phyloP scores from a whole-genome alignment of 2,888 invertebrate species.

The Drosophila paramelanica region DNA sequence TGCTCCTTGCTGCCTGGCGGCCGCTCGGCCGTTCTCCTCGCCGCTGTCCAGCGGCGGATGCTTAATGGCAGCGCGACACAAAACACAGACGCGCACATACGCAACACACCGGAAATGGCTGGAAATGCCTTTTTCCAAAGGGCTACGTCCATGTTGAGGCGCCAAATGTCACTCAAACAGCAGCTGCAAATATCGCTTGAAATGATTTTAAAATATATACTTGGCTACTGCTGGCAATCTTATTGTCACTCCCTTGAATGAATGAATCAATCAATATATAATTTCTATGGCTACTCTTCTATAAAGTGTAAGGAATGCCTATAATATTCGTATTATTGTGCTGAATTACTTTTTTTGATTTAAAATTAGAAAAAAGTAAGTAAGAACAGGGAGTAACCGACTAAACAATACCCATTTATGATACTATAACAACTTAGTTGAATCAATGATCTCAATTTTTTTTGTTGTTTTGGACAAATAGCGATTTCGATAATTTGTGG shows the following conservation, averaged over 20 bases:
- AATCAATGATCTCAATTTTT: too few relatives aligned
- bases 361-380: too few relatives aligned
- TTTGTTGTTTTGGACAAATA: too few relatives aligned
- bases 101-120: slow-evolving; percentile 60
- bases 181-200: slow-evolving; percentile 16
- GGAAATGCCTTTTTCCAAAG: slow-evolving; percentile 58
- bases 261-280: neutral
- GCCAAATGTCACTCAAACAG: slow-evolving; percentile 38
- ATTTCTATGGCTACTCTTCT: neutral
- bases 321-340: too few relatives aligned
- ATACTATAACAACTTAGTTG: too few relatives aligned
- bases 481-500: too few relatives aligned
- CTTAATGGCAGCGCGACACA: slow-evolving; percentile 76
- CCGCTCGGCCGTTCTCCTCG: neutral
- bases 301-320: too few relatives aligned
- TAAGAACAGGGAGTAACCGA: too few relatives aligned
- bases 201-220: neutral
- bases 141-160: slow-evolving; percentile 17
- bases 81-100: slow-evolving; percentile 43
- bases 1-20: slow-evolving; percentile 8
- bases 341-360: too few relatives aligned
- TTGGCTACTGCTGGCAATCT: too few relatives aligned
- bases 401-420: too few relatives aligned
- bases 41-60: slow-evolving; percentile 71
- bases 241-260: too few relatives aligned